Evolutionary conservation across 2,797 vertebrate genomes (phyloP).

Genomic region (Heteromormyrus szaboi): DNA sequence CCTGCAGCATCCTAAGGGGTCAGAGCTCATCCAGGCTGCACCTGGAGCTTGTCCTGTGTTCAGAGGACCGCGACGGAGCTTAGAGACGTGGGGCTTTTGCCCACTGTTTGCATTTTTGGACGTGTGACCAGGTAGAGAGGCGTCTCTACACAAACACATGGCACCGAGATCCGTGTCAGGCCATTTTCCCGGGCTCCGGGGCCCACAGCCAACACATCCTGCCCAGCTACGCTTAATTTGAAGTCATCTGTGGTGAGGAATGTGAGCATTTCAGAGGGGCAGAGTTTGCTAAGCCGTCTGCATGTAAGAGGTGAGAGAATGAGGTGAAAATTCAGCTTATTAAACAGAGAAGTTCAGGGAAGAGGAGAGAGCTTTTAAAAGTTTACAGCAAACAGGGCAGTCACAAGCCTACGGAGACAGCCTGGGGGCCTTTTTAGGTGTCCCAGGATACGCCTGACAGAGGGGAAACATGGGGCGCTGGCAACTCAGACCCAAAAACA

Average conservation of each 20-base stretch:
- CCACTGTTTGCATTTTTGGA: neutral
- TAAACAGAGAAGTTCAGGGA: neutral
- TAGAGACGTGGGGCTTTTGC: neutral
- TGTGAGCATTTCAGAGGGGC: neutral
- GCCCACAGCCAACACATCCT: neutral
- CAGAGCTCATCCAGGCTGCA: neutral
- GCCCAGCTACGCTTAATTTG: neutral
- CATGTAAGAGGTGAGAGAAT: neutral
- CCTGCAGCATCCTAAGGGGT: neutral
- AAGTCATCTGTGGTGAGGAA: neutral
- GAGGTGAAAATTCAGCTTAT: neutral
- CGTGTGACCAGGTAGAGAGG: neutral
- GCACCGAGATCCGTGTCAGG: neutral
- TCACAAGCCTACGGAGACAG: neutral
- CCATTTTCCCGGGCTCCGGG: neutral
- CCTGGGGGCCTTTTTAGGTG: neutral
- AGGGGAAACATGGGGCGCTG: neutral
- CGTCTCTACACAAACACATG: neutral
- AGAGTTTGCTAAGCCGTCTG: neutral
- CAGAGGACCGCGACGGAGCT: neutral
- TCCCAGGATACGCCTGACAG: neutral
- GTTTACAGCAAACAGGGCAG: neutral
- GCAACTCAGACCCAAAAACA: neutral
- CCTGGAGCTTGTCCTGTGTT: neutral
- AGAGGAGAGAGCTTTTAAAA: neutral